Percentiles rank a stretch among this genome's conserved stretches.
These are phyloP conservation scores for Lutjanus erythropterus DNA, from an alignment of 2,113 vertebrate genomes.

Conservation along the genomic window DNA sequence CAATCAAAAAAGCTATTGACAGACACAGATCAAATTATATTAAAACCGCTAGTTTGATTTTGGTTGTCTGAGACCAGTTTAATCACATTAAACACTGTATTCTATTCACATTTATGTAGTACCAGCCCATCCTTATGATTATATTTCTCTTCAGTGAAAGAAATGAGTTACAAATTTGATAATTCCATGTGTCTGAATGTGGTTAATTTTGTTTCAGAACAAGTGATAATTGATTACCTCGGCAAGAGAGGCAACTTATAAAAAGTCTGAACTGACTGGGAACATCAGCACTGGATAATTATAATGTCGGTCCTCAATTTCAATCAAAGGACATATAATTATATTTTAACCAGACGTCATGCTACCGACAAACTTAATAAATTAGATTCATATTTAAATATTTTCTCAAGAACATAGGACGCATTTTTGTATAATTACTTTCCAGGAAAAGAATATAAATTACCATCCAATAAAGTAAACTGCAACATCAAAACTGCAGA, in stretches of 20 bases:
- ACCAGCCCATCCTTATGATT: not conserved
- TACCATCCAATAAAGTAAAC: too few relatives aligned
- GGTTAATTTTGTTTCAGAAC: not conserved
- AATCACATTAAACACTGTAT: not conserved
- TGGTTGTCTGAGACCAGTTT: not conserved
- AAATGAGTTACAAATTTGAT: not conserved
- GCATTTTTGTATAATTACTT: not conserved
- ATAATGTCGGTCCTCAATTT: not conserved
- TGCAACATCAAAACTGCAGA: too few relatives aligned
- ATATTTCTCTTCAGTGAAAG: not conserved
- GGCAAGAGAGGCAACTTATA: not conserved
- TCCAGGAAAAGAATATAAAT: too few relatives aligned
- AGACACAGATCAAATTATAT: not conserved
- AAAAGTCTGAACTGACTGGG: not conserved
- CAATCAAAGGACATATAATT: not conserved
- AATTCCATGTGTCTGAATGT: not conserved
- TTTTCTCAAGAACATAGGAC: not conserved
- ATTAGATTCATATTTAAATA: not conserved
- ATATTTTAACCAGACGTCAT: not conserved
- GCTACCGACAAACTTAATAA: not conserved
- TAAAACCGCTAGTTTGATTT: not conserved
- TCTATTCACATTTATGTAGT: too few relatives aligned
- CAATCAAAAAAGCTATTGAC: not conserved
- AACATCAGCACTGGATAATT: not conserved
- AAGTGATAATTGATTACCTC: not conserved